phyloP scores from a whole-genome alignment of 2,113 vertebrate genomes.

The Tragelaphus scriptus region DNA sequence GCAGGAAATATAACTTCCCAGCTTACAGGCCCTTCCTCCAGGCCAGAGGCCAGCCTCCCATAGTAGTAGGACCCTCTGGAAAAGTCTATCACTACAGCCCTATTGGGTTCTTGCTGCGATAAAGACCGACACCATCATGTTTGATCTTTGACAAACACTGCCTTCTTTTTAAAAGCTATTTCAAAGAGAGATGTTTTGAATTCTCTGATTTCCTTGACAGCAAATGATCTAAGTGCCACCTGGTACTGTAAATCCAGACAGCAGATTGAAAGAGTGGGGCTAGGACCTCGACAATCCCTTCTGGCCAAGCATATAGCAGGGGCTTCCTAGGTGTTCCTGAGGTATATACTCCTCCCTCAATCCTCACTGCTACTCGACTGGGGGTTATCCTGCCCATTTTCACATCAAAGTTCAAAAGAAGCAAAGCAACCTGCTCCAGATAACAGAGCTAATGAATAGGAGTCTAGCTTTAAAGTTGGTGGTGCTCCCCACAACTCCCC shows the following conservation, averaged over 20 bases:
- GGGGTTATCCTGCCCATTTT: not conserved
- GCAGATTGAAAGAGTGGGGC: not conserved
- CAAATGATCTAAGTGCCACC: not conserved
- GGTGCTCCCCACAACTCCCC: not conserved
- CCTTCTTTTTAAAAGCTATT: not conserved
- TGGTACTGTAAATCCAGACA: not conserved
- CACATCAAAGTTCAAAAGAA: not conserved
- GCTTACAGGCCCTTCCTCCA: not conserved
- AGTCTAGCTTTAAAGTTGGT: not conserved
- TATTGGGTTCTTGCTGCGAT: not conserved
- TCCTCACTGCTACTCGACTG: not conserved
- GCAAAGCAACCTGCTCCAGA: not conserved
- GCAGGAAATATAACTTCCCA: not conserved
- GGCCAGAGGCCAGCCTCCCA: not conserved
- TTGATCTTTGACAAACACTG: not conserved
- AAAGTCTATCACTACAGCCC: fast-evolving
- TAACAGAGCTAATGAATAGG: not conserved
- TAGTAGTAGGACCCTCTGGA: fast-evolving
- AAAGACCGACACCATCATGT: not conserved
- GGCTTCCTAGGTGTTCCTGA: not conserved
- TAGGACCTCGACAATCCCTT: not conserved
- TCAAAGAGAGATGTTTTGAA: not conserved
- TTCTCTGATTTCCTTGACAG: not conserved
- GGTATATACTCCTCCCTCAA: not conserved
- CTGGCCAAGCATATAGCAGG: not conserved